Evolutionary conservation across 1,140 invertebrate genomes (phyloP).

Genomic region (Monomorium pharaonis): DNA sequence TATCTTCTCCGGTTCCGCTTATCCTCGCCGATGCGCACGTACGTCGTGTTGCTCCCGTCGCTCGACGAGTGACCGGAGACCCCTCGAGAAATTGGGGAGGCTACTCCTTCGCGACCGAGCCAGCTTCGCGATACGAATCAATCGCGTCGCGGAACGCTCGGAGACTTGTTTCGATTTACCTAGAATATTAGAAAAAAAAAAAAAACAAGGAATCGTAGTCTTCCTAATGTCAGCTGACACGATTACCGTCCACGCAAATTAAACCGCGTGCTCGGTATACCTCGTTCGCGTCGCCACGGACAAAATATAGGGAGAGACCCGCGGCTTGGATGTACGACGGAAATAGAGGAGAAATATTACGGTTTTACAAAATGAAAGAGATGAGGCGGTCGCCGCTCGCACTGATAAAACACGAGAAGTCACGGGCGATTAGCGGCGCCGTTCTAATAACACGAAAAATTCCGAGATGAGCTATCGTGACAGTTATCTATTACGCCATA

Average conservation of each 20-base stretch:
- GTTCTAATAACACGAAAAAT: conserved; percentile 60
- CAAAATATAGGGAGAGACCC: conserved; percentile 23
- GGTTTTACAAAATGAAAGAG: conserved; percentile 22
- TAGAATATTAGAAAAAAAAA: not conserved
- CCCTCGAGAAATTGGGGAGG: conserved; percentile 23
- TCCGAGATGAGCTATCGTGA: conserved; percentile 49
- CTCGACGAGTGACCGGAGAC: not conserved
- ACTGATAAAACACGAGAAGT: conserved; percentile 51
- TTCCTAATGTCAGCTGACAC: not conserved
- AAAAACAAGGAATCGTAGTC: too few species aligned
- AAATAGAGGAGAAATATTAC: conserved; percentile 44
- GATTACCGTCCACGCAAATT: not conserved
- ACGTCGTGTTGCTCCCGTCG: conserved; percentile 18
- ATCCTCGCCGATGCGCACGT: conserved; percentile 26
- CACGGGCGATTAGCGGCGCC: conserved; percentile 48
- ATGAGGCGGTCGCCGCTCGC: not conserved
- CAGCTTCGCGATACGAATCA: not conserved
- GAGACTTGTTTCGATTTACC: not conserved
- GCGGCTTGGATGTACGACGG: conserved; percentile 22
- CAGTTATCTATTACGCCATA: conserved; percentile 59
- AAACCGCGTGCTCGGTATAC: not conserved
- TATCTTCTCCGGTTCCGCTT: conserved; percentile 31
- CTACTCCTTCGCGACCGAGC: not conserved
- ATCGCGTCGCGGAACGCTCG: not conserved
- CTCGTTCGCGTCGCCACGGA: not conserved